phyloP scores from a whole-genome alignment of 2,113 vertebrate genomes.

The Capreolus pygargus region DNA sequence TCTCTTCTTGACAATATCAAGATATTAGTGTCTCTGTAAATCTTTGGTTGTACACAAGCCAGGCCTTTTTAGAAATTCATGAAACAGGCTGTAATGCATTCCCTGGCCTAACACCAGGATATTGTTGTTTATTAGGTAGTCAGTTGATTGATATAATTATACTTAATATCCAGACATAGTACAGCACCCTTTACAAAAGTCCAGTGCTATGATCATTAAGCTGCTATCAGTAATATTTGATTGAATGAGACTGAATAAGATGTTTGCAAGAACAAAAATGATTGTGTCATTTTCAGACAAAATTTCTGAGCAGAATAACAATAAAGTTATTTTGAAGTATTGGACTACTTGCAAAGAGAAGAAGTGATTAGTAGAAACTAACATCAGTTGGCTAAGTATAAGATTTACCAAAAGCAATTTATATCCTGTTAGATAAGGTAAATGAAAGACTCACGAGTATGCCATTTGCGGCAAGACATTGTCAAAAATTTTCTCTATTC shows the following conservation, averaged over 20 bases:
- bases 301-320: not conserved
- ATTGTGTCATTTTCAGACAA: not conserved
- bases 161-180: not conserved
- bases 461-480: not conserved
- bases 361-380: not conserved
- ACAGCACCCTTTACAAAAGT: not conserved
- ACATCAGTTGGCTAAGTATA: not conserved
- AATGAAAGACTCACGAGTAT: accelerated
- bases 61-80: not conserved
- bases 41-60: not conserved
- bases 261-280: not conserved
- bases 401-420: not conserved
- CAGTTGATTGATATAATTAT: not conserved
- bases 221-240: not conserved
- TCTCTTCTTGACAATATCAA: not conserved
- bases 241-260: not conserved
- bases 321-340: not conserved
- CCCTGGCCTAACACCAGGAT: not conserved
- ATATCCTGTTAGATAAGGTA: not conserved
- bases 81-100: not conserved
- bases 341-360: not conserved
- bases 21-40: not conserved
- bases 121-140: not conserved
- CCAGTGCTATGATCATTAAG: not conserved
- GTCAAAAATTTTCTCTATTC: not conserved